phyloP scores from a whole-genome alignment of 1,140 invertebrate genomes.

The Tetramorium simillimum region DNA sequence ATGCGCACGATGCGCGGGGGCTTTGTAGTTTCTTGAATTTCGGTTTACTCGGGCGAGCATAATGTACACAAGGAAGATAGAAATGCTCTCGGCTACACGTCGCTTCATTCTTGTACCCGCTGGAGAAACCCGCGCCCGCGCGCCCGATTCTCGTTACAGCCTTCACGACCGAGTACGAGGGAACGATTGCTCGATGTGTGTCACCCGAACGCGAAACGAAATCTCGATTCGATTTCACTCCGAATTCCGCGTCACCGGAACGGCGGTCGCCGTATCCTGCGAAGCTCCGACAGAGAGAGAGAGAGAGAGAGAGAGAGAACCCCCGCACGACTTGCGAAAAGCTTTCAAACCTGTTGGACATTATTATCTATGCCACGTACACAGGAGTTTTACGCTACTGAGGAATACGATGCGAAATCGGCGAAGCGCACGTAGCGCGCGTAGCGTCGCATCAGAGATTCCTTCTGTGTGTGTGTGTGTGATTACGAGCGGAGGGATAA shows the following conservation, averaged over 20 bases:
- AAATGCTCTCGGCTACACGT: constrained; percentile 38
- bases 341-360: constrained; percentile 52
- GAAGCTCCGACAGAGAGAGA: neutral
- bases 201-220: constrained; percentile 45
- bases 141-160: constrained; percentile 42
- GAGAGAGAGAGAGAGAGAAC: neutral
- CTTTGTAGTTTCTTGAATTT: constrained; percentile 57
- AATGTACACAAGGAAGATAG: constrained; percentile 55
- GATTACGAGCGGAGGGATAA: neutral
- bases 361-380: constrained; percentile 52
- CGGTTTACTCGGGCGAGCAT: constrained; percentile 36
- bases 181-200: constrained; percentile 45
- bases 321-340: neutral
- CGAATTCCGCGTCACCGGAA: neutral
- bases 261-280: neutral
- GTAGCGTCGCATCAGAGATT: neutral
- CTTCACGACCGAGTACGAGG: neutral
- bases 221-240: constrained; percentile 44
- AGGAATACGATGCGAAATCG: neutral
- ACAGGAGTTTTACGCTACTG: neutral
- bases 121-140: too few species aligned
- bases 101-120: constrained; percentile 48
- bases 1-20: constrained; percentile 37
- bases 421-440: neutral
- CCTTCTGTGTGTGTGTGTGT: too few species aligned